Evolutionary conservation across 2,113 vertebrate species (phyloP).

Genomic region (Psephotus haematonotus): DNA sequence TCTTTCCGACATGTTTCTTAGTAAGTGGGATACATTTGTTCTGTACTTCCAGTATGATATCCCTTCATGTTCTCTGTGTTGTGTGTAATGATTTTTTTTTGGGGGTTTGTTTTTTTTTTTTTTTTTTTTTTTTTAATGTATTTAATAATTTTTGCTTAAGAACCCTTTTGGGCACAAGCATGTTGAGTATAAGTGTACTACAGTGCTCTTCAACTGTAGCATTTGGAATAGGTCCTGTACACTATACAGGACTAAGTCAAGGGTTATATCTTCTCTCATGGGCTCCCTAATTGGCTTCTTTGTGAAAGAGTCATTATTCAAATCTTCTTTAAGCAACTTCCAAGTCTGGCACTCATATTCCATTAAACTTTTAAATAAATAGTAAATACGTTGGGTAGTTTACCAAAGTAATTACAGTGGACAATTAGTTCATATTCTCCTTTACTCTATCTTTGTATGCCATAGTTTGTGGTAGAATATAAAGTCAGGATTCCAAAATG

Average conservation of each 20-base stretch:
- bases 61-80: not conserved
- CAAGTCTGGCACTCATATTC: conserved; percentile 5
- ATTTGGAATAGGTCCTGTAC: not conserved
- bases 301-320: conserved; percentile 13
- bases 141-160: not conserved
- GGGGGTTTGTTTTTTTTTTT: not conserved
- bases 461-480: not conserved
- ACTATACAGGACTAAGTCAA: not conserved
- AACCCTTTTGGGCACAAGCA: not conserved
- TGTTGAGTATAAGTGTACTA: not conserved
- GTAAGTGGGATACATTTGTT: not conserved
- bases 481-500: not conserved
- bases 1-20: not conserved
- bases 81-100: not conserved
- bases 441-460: not conserved
- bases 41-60: not conserved
- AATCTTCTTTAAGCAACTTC: conserved; percentile 3
- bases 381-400: not conserved
- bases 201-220: not conserved
- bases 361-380: conserved; percentile 20
- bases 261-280: not conserved
- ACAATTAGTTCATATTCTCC: not conserved
- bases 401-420: not conserved
- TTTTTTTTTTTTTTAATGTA: not conserved
- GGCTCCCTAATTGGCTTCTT: not conserved